Percentiles rank a stretch among this genome's conserved stretches.
phyloP scores from a whole-genome alignment of 2,888 invertebrate species.

The Rotaria magnacalcarata region DNA sequence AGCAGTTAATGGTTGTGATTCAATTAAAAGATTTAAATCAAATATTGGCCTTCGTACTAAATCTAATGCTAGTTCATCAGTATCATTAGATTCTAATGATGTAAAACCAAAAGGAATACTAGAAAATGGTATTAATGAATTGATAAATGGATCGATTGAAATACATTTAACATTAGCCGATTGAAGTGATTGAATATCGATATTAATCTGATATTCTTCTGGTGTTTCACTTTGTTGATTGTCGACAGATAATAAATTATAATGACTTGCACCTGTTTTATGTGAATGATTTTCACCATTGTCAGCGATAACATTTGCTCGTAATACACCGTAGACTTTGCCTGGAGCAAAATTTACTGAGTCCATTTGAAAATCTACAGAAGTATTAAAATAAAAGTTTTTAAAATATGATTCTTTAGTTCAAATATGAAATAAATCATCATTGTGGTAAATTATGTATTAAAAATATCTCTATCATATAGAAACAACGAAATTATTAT shows the following conservation, averaged over 20 bases:
- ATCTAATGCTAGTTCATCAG: not conserved
- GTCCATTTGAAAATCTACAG: not conserved
- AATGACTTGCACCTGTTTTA: constrained; percentile 15
- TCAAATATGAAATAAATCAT: too few species aligned
- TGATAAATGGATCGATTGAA: not conserved
- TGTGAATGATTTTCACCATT: constrained; percentile 6
- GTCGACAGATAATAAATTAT: constrained; percentile 11
- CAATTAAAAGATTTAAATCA: not conserved
- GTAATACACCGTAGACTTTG: constrained; percentile 23
- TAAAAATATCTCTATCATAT: too few species aligned
- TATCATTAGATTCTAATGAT: not conserved
- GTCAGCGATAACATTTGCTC: not conserved
- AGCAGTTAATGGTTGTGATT: not conserved
- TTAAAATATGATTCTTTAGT: too few species aligned
- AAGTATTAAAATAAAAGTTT: not conserved
- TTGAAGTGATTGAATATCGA: constrained; percentile 33
- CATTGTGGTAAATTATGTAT: too few species aligned
- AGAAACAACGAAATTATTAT: too few species aligned
- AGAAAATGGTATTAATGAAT: not conserved
- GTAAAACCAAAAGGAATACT: not conserved
- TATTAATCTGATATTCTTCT: constrained; percentile 30
- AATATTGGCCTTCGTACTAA: not conserved
- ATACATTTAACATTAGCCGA: not conserved
- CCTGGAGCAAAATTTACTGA: not conserved
- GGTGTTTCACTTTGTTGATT: not conserved